phyloP scores from a whole-genome alignment of 2,888 invertebrate species.

The Eupithecia inturbata region DNA sequence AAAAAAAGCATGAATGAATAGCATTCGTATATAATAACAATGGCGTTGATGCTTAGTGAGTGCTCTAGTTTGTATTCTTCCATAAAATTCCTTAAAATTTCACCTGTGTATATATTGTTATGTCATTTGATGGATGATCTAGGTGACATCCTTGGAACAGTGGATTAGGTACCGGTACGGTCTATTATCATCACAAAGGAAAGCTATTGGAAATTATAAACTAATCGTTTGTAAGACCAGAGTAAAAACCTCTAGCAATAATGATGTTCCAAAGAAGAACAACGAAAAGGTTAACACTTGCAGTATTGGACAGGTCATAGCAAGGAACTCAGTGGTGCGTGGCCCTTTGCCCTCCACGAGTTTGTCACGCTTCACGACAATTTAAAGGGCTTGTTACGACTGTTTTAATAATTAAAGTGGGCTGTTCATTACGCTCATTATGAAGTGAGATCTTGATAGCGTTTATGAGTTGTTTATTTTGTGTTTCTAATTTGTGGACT shows the following conservation, averaged over 20 bases:
- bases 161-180: too few species aligned
- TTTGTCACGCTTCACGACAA: constrained; percentile 70
- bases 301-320: constrained; percentile 2
- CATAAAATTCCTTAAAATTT: background rate
- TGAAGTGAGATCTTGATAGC: background rate
- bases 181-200: too few species aligned
- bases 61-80: background rate
- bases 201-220: background rate
- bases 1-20: too few species aligned
- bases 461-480: constrained; percentile 11
- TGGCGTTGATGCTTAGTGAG: too few species aligned
- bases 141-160: background rate
- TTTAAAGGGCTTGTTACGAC: constrained; percentile 15
- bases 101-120: background rate
- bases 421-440: constrained; percentile 4
- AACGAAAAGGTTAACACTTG: constrained; percentile 1
- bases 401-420: constrained; percentile 12
- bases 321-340: constrained; percentile 13
- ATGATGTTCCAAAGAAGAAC: background rate
- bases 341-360: background rate
- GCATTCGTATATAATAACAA: too few species aligned
- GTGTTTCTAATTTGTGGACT: constrained; percentile 29
- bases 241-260: background rate
- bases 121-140: background rate
- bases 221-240: background rate